phyloP scores from a whole-genome alignment of 2,888 invertebrate species.

The Mamestra brassicae region DNA sequence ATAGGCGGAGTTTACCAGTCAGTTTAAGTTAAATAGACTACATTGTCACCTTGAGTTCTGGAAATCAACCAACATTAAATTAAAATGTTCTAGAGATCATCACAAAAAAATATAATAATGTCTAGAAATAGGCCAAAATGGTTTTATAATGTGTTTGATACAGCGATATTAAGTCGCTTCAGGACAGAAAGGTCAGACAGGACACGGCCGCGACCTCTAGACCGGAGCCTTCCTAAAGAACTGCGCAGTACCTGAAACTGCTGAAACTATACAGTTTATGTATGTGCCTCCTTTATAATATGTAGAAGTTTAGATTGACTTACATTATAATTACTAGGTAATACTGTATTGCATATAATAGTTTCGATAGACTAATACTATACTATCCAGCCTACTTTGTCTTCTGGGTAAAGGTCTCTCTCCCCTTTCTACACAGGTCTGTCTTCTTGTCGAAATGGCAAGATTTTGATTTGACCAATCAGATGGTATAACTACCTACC shows the following conservation, averaged over 20 bases:
- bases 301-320: conserved; percentile 10
- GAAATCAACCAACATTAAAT: neutral
- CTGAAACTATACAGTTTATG: conserved; percentile 21
- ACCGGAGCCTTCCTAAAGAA: conserved; percentile 58
- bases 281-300: neutral
- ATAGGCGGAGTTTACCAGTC: too few relatives aligned
- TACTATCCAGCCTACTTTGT: too few relatives aligned
- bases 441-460: neutral
- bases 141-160: conserved; percentile 49
- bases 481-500: neutral
- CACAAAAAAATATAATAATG: neutral
- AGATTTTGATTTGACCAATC: neutral
- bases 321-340: neutral
- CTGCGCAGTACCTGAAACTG: conserved; percentile 56
- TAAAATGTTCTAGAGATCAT: neutral
- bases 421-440: too few relatives aligned
- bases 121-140: conserved; percentile 13
- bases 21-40: too few relatives aligned
- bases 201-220: conserved; percentile 64
- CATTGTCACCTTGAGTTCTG: neutral
- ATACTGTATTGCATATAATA: too few relatives aligned
- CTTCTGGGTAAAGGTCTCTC: too few relatives aligned
- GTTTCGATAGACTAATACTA: too few relatives aligned
- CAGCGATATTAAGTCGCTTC: conserved; percentile 48
- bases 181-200: conserved; percentile 59